A percentile compares a stretch with the other conserved stretches of the same genome.
Conservation (phyloP, 2,888 invertebrate genomes). For the Napeogenes inachia region DNA sequence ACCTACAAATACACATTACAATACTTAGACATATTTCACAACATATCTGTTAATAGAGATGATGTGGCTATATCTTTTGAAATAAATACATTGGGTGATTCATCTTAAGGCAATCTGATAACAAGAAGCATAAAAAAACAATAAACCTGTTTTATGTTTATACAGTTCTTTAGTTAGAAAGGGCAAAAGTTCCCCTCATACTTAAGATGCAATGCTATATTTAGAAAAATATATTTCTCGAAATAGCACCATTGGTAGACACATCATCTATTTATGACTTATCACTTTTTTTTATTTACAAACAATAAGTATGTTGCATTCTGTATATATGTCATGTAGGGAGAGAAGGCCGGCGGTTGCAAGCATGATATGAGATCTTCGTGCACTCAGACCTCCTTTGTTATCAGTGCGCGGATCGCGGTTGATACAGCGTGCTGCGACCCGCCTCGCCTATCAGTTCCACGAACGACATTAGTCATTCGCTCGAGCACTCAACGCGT, state of each 20-base stretch:
- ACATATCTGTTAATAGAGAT: constrained; percentile 42
- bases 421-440: constrained; percentile 59
- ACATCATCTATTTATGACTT: background rate
- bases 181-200: constrained; percentile 59
- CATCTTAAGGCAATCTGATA: constrained; percentile 58
- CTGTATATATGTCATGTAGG: constrained; percentile 10
- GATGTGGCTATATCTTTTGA: constrained; percentile 35
- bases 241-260: constrained; percentile 58
- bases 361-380: constrained; percentile 30
- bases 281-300: background rate
- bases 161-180: constrained; percentile 36
- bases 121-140: constrained; percentile 48
- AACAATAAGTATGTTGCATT: constrained; percentile 7
- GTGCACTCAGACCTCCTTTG: constrained; percentile 68
- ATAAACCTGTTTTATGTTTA: constrained; percentile 27
- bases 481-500: constrained; percentile 72
- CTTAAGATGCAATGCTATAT: constrained; percentile 65
- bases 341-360: constrained; percentile 15
- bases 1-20: constrained; percentile 77
- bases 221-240: constrained; percentile 72
- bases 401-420: constrained; percentile 59
- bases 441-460: constrained; percentile 72
- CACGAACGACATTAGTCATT: constrained; percentile 76
- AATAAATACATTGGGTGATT: constrained; percentile 69
- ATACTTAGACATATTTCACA: constrained; percentile 41